phyloP scores from a whole-genome alignment of 1,140 invertebrate species.

The Rhagoletis zephyria region DNA sequence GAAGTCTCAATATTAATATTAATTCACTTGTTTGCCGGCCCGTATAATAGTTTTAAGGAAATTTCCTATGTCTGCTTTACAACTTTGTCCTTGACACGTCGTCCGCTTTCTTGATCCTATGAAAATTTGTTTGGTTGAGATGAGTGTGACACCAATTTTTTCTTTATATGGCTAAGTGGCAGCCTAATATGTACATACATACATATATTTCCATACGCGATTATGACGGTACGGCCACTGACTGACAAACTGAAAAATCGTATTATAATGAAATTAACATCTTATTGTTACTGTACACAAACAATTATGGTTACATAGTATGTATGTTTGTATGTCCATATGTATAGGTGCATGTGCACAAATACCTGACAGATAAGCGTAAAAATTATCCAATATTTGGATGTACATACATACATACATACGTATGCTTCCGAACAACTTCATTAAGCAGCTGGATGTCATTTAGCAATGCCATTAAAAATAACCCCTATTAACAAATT shows the following conservation, averaged over 20 bases:
- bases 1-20: no score
- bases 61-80: no score
- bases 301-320: not conserved
- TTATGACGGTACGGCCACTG: no score
- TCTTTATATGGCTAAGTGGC: not conserved
- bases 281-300: not conserved
- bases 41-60: no score
- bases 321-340: not conserved
- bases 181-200: not conserved
- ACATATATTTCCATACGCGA: no score
- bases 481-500: conserved; percentile 71
- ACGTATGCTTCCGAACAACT: conserved; percentile 27
- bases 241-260: not conserved
- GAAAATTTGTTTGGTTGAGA: no score
- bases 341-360: not conserved
- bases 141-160: not conserved
- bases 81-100: no score
- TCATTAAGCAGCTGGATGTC: conserved; percentile 55
- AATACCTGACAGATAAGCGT: conserved; percentile 22
- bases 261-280: conserved; percentile 20
- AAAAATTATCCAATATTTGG: conserved; percentile 19
- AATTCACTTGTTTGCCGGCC: no score
- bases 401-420: not conserved
- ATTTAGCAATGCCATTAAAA: conserved; percentile 64
- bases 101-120: no score